Evolutionary conservation across 2,888 invertebrate genomes (phyloP).

Genomic region (Chrysolina oricalcia): DNA sequence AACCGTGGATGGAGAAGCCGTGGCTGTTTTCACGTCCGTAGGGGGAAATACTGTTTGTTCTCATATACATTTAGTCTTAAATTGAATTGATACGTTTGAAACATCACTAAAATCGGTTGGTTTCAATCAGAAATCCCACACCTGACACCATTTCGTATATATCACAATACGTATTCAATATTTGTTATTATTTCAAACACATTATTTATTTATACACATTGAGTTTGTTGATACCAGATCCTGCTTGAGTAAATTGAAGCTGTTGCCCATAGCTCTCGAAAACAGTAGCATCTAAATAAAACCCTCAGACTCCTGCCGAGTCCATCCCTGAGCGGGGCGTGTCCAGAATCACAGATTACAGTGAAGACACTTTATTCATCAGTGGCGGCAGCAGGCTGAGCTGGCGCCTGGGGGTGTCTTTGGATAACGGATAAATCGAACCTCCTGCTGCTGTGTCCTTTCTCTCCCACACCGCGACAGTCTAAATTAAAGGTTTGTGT

Average conservation of each 20-base stretch:
- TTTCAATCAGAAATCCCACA: too few relatives aligned
- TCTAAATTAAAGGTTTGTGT: conserved; percentile 49
- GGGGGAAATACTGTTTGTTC: too few relatives aligned
- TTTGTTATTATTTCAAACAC: too few relatives aligned
- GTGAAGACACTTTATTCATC: conserved; percentile 59
- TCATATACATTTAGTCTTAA: too few relatives aligned
- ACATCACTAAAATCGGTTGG: too few relatives aligned
- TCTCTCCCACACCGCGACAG: conserved; percentile 34
- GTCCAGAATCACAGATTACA: conserved; percentile 57
- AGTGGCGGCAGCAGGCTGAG: conserved; percentile 36
- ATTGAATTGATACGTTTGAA: too few relatives aligned
- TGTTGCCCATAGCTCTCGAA: not conserved
- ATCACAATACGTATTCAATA: too few relatives aligned
- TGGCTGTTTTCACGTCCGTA: too few relatives aligned
- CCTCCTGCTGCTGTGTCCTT: conserved; percentile 36
- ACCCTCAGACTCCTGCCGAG: not conserved
- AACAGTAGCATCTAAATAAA: not conserved
- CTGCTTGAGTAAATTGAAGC: not conserved
- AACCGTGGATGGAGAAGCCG: too few relatives aligned
- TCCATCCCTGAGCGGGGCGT: conserved; percentile 44
- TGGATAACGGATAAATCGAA: conserved; percentile 53
- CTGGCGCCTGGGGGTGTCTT: conserved; percentile 49
- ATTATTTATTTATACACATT: not conserved
- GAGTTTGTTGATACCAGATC: not conserved
- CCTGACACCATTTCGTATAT: too few relatives aligned